Base-by-base conservation (phyloP, 2,888 invertebrate species). In the Drosophila meridionalis region DNA sequence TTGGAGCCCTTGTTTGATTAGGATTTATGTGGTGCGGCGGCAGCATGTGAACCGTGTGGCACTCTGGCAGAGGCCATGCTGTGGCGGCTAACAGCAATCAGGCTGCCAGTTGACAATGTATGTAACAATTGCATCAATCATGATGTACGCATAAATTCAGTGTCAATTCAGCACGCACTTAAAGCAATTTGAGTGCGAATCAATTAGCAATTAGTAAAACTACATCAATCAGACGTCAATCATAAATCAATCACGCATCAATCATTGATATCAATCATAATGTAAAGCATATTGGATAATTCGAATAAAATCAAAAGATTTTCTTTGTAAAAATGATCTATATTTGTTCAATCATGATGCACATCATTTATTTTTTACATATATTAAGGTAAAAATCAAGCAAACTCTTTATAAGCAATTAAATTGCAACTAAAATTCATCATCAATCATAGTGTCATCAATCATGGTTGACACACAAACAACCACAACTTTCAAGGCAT, bases 11-110 rank as follows among this genome's bases (percentile, higher is more conserved):
- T 82, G 85, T 86, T 83, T 86, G 86, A 86, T 86, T 86, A 76
- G 86, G 83, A 86, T 88, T 88, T 86, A 86, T 88, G 86, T 75
- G 75, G 74, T 80, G 73, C 61, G 60, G 55, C 47, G 67, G 66
- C 50, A 52, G 20, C 73, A 71, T 77, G 77, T 67, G 73, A 79
- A 77, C 61, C 52, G 26, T 45, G 70, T 38, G 45, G 56, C 38
- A 56, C 43, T 38, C 28, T 26, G n/a, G 38, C 20, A 26, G 30
- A 20, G 43, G n/a, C 11, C 42, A n/a, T n/a, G 6, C 40, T 38
- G 42, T 20, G 28, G n/a, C 38, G 34, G 36, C 34, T 36, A 48
- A 32, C 56, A 30, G 55, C 30, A 36, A 52, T 45, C 58, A n/a
- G n/a, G 58, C 26, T 36, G 34, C 30, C n/a, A 58, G 36, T 45